Percentiles rank a stretch among this genome's conserved stretches.
Conservation (phyloP, 1,140 invertebrate species). For the Papilio machaon region DNA sequence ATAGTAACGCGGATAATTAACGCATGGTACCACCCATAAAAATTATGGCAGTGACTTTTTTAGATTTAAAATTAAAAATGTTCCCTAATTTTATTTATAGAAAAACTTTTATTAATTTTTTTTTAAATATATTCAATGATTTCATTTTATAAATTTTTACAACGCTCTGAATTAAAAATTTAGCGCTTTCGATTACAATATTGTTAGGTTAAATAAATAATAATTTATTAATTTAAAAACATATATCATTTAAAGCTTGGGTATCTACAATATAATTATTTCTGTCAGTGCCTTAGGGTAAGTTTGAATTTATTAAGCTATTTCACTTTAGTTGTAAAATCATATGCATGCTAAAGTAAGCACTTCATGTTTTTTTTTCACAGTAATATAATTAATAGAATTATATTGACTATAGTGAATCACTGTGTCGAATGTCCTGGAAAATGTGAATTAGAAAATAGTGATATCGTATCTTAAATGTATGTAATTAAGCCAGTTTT, state of each 20-base stretch:
- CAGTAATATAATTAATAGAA: conserved; percentile 42
- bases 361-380: conserved; percentile 40
- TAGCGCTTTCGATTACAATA: conserved; percentile 60
- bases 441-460: conserved; percentile 58
- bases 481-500: conserved; percentile 71
- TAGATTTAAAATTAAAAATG: conserved; percentile 11
- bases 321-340: conserved; percentile 64
- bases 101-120: conserved; percentile 9
- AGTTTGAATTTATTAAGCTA: conserved; percentile 64
- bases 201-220: conserved; percentile 62
- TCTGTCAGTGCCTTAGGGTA: conserved; percentile 72
- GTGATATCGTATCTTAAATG: conserved; percentile 63
- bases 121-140: conserved; percentile 29
- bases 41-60: conserved; percentile 31
- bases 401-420: conserved; percentile 53
- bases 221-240: conserved; percentile 68
- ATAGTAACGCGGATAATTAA: background rate
- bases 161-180: conserved; percentile 58
- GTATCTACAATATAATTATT: conserved; percentile 74
- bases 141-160: conserved; percentile 48
- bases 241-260: conserved; percentile 71
- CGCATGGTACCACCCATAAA: background rate
- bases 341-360: conserved; percentile 60
- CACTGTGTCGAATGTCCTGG: conserved; percentile 72
- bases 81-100: conserved; percentile 28